These are phyloP conservation scores for Belgica antarctica DNA, from an alignment of 2,888 invertebrate species.

Conservation along the genomic window DNA sequence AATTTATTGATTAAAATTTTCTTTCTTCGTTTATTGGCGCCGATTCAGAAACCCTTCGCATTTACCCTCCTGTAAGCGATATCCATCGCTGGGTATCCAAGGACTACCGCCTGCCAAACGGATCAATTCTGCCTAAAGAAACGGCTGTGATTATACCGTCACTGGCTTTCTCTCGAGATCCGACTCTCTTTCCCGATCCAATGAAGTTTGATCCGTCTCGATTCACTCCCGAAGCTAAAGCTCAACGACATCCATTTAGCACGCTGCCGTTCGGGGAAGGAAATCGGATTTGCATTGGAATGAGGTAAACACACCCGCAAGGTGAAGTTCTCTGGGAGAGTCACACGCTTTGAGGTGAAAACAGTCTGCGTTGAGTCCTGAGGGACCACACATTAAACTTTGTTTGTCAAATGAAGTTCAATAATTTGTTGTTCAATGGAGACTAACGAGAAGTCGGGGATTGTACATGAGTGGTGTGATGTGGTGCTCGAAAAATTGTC, in stretches of 20 bases:
- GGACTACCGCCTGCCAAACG: conserved; percentile 48
- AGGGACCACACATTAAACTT: too few species aligned
- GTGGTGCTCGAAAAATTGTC: too few species aligned
- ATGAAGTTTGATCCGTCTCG: conserved; percentile 60
- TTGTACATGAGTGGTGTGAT: too few species aligned
- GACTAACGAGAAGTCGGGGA: too few species aligned
- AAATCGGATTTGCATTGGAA: not conserved
- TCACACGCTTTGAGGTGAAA: not conserved
- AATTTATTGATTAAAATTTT: not conserved
- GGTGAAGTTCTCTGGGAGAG: too few species aligned
- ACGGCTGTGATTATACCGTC: conserved; percentile 56
- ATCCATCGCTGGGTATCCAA: conserved; percentile 25
- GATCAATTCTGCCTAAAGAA: conserved; percentile 56
- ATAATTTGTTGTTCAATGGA: too few species aligned
- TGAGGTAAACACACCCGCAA: conserved; percentile 29
- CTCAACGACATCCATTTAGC: conserved; percentile 45
- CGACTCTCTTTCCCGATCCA: conserved; percentile 59
- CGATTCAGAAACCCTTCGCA: conserved; percentile 1
- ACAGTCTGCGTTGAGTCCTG: too few species aligned
- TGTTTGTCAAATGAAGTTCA: too few species aligned
- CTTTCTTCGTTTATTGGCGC: not conserved
- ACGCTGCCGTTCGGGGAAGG: conserved; percentile 45
- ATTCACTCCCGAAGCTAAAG: conserved; percentile 58
- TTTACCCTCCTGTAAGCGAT: conserved; percentile 19
- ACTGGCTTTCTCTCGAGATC: conserved; percentile 59